Evolutionary conservation across 1,140 invertebrate genomes (phyloP), one percentile per base, ranked within the genome.

Genomic region (Schlechtendalia chinensis): DNA sequence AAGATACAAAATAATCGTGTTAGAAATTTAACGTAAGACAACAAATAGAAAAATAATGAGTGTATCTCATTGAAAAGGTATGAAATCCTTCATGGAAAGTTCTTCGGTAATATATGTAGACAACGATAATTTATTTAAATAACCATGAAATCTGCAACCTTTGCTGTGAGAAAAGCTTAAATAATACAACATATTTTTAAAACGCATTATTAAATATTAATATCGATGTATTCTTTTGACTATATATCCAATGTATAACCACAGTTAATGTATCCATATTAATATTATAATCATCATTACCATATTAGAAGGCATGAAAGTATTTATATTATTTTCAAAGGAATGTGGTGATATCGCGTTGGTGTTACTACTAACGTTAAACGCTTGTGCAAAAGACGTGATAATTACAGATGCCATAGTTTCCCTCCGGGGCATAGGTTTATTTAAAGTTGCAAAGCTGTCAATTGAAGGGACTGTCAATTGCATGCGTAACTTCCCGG

Each of bases 1-100:
- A 84, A 84, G 84, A 84, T 84, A 84, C 84, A 84, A 84, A 84
- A 83, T 82, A 83, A 83, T 81, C 69, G 74, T 82, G 80, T 82
- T 82, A 81, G 59, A 75, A 82, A 69, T 61, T 61, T 80, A 81
- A 82, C 75, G 82, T 82, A 72, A 77, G 54, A 81, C 45, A 63
- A 67, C 29, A 47, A 47, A 58, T 50, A 22, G 27, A 50, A 58
- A 45, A 72, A 54, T 81, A 75, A 74, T 71, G 53, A 69, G 81
- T 82, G 71, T 47, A 83, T 81, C 77, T 82, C 71, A 50, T 81
- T 82, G 50, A 63, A 72, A 75, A 47, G 54, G 72, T 82, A 67
- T 77, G 53, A 81, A 81, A 82, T 81, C 53, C 50, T 54, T 61
- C 56, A 67, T 69, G 56, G 56, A 65, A 72, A 81, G 69, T 79